Evolutionary conservation across 2,797 vertebrate species (phyloP), one percentile per base, ranked within the genome.

Genomic region (Columba guinea): DNA sequence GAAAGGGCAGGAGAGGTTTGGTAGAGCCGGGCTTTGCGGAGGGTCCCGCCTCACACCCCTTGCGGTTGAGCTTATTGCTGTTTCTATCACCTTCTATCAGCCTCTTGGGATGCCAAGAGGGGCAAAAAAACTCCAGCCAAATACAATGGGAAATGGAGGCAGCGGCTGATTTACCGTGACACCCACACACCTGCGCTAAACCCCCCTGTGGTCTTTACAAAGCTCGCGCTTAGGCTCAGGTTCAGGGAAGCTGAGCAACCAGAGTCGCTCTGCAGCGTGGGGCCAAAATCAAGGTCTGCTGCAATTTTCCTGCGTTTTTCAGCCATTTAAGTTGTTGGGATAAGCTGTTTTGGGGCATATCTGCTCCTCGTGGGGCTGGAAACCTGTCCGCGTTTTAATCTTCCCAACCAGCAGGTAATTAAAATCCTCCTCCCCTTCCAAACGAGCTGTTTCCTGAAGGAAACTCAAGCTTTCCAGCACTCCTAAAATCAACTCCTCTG

Each of bases 191-290:
- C 48, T 23, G 22, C 8, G 0, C 27, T 7, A 35, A 78, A 16
- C 23, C 55, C 44, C 17, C 3, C 67, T 8, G 12, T 6, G 1
- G 23, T 11, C 28, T 13, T 52, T 39, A 30, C 13, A 83, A 75
- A 22, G 3, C 11, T 2, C 3, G 2, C 0, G 2, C 46, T 35
- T 20, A 3, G 22, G 44, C 52, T 53, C 19, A 7, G 24, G 13
- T 34, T 53, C 7, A 5, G 22, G 34, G n/a, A 24, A 32, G 27
- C 34, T 37, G 65, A 39, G 35, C 52, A 4, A 9, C 15, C 1
- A 3, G 44, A 7, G n/a, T 41, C 1, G 0, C 70, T 77, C 41
- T 62, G 67, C 39, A 11, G 21, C 34, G 2, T 2, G 11, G 46
- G 41, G 32, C 17, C 55, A 23, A 53, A 41, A 41, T 23, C 10